Base-by-base conservation (phyloP, 2,113 vertebrate species). In the Lanius collurio region DNA sequence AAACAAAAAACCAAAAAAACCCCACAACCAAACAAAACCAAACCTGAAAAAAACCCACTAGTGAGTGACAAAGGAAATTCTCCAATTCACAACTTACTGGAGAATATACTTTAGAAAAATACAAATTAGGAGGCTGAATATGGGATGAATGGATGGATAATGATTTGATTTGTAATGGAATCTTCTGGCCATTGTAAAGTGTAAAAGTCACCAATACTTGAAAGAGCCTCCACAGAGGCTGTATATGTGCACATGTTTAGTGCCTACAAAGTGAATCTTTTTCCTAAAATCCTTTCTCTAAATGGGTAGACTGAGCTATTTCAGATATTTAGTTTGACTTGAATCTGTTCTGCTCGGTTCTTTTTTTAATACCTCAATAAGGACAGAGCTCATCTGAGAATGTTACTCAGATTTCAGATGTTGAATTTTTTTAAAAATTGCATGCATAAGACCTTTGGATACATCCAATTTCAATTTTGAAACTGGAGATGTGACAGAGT, bases 31-130 rank as follows among this genome's bases (percentile, higher is more conserved):
- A 21, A 13, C 8, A 19, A 44, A 76, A 53, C 2, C 41, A 67
- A 22, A 13, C 1, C 2, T 2, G 5, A 13, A 65, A 52, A 64
- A 67, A 2, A 0, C 2, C 3, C 11, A 28, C 31, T 42, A 42
- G 12, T 33, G 44, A 64, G 15, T 3, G 27, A 90, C 21, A 70
- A 3, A 39, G 12, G 64, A 70, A 74, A 37, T 37, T 87, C 28
- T n/a, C 3, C 14, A 27, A 10, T 79, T 63, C 31, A 12, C 33
- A 78, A 37, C 13, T 85, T 82, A 20, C 33, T 41, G 20, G 44
- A 90, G 79, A 85, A 79, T 35, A 41, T 9, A 6, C 6, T 55
- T 49, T 6, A 60, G 19, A 55, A 67, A 82, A 90, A 93, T 44
- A 60, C 10, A 76, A 30, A 64, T 60, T 53, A 42, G 6, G 11